Evolutionary conservation across 2,888 invertebrate genomes (phyloP).

Genomic region (Hirtodrosophila trivittata): DNA sequence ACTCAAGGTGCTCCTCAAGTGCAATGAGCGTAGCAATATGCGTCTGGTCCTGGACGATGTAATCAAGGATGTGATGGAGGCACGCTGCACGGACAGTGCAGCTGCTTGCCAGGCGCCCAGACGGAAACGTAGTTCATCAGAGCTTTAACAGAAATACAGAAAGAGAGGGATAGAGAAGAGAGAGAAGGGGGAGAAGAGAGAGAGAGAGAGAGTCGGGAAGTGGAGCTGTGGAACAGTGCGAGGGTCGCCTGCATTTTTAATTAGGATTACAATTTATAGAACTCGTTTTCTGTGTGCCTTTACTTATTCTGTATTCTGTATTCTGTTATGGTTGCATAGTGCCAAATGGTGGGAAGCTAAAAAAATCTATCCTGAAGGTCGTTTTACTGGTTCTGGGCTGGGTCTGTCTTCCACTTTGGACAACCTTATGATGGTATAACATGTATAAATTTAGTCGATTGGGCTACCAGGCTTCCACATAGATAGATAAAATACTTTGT

Average conservation of each 20-base stretch:
- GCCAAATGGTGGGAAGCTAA: no score
- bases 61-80: constrained; percentile 37
- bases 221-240: neutral
- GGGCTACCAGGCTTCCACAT: no score
- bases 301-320: no score
- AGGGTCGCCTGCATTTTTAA: constrained; percentile 5
- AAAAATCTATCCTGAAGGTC: no score
- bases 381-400: no score
- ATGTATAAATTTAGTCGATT: no score
- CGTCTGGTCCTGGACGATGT: constrained; percentile 53
- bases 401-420: no score
- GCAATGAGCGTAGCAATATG: constrained; percentile 40
- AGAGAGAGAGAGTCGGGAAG: neutral
- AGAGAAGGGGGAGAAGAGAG: neutral
- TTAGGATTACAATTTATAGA: neutral
- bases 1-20: constrained; percentile 47
- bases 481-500: no score
- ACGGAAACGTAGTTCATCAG: neutral
- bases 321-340: no score
- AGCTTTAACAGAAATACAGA: neutral
- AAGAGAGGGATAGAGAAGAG: neutral
- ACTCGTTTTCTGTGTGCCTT: neutral
- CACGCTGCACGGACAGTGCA: constrained; percentile 28
- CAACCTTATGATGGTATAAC: no score
- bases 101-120: constrained; percentile 22